Conservation (phyloP, 2,113 vertebrate species). For the Gorsachius goisagi region DNA sequence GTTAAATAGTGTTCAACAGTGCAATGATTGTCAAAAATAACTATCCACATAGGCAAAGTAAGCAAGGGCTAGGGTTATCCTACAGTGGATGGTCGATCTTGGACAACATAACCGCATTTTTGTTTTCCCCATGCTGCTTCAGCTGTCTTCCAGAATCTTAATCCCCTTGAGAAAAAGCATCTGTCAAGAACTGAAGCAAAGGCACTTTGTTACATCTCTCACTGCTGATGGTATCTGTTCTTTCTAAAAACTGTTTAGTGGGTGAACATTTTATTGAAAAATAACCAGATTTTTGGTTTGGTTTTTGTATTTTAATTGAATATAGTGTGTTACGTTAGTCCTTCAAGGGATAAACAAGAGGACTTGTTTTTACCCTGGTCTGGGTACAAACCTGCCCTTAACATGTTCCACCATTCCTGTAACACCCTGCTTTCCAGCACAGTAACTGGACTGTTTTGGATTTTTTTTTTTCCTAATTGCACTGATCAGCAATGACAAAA, state of each 20-base stretch:
- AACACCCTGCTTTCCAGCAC: background rate
- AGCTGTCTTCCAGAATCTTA: background rate
- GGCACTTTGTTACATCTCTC: background rate
- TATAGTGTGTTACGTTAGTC: background rate
- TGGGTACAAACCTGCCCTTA: background rate
- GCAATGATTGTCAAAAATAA: background rate
- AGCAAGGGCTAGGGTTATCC: background rate
- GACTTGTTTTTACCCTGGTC: background rate
- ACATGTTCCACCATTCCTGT: background rate
- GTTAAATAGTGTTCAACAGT: background rate
- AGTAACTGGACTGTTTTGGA: background rate
- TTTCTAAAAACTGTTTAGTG: background rate
- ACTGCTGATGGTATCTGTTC: background rate
- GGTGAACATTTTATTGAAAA: background rate
- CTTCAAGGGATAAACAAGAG: background rate
- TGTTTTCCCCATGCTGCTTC: background rate
- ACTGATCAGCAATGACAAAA: background rate
- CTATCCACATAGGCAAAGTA: background rate
- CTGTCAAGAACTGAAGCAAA: background rate
- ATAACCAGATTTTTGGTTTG: background rate
- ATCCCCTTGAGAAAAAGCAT: background rate
- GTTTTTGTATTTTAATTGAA: background rate
- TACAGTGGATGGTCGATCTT: background rate
- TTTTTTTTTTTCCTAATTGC: background rate
- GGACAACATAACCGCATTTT: background rate